Conservation (phyloP, 1,140 invertebrate species). For the Lysiphlebus fabarum region DNA sequence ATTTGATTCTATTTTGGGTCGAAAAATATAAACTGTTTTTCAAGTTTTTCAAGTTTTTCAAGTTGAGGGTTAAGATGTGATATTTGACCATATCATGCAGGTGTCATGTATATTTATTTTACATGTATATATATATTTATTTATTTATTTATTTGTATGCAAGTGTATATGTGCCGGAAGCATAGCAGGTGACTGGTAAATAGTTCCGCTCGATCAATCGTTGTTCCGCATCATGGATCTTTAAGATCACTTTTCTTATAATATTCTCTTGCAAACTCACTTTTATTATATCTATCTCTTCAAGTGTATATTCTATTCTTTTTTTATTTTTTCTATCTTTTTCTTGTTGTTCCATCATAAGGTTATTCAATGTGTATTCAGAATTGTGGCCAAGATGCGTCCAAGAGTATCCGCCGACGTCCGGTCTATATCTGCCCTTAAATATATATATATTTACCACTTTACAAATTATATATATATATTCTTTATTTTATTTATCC, state of each 20-base stretch:
- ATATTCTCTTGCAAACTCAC: conserved; percentile 11
- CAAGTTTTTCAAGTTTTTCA: too few species aligned
- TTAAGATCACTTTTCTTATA: conserved; percentile 48
- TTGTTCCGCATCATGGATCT: conserved; percentile 52
- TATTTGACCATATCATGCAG: too few species aligned
- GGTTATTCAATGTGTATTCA: not conserved
- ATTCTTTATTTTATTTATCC: conserved; percentile 25
- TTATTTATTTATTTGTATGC: too few species aligned
- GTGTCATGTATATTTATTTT: too few species aligned
- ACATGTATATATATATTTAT: too few species aligned
- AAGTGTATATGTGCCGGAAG: conserved; percentile 49
- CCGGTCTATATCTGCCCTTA: conserved; percentile 14
- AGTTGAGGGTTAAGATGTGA: too few species aligned
- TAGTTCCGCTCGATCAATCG: conserved; percentile 52
- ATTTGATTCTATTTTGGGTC: too few species aligned
- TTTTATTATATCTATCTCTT: not conserved
- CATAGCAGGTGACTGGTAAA: conserved; percentile 52
- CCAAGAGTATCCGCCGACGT: conserved; percentile 19
- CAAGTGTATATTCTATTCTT: not conserved
- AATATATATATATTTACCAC: conserved; percentile 18
- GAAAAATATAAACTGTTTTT: too few species aligned
- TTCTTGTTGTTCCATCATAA: not conserved
- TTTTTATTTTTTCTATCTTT: not conserved
- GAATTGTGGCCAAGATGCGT: conserved; percentile 8
- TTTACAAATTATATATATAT: conserved; percentile 10